Evolutionary conservation across 2,888 invertebrate species (phyloP), one percentile per base, ranked within the genome.

Genomic region (Erannis defoliaria): DNA sequence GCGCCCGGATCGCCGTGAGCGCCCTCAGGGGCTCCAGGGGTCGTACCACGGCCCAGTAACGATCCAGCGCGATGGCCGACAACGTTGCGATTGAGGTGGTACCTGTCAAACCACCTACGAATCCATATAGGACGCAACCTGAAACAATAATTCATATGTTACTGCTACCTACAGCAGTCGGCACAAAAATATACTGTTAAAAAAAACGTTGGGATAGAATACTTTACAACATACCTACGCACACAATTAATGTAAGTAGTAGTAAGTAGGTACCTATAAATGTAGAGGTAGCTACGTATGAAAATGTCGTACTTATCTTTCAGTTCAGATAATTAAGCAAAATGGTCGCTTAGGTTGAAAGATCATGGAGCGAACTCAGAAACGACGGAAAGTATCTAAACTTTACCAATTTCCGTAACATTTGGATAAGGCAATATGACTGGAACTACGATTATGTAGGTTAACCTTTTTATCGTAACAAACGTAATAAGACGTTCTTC

Each of bases 81-180:
- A 97, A 90, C 0, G 97, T 96, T 71, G 96, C 95, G 70, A 97
- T 98, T 8, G 97, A 97, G 51, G 95, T 95, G 9, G 96, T 95
- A 43, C 97, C 97, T 18, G 96, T 96, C 48, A 97, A 84, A 1
- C 97, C 97, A 0, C 97, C 97, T 21, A 97, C 66, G 76, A 97
- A 96, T 35, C 96, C 97, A 79, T 97, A 97, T 14, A 97, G 80
- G 62, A 95, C 94, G 80, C 97, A 97, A 55, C 95, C 97, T 97
- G 85, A 16, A 94, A 85, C 16, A 78, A 74, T 58, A 69, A 49
- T 10, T 14, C 23, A n/a, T n/a, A n/a, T n/a, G n/a, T n/a, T n/a
- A n/a, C n/a, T n/a, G n/a, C n/a, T n/a, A n/a, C n/a, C n/a, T n/a
- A n/a, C n/a, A n/a, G n/a, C n/a, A n/a, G n/a, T n/a, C n/a, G n/a